Conservation (phyloP, 2,113 vertebrate species). For the Rhipidura dahli region DNA sequence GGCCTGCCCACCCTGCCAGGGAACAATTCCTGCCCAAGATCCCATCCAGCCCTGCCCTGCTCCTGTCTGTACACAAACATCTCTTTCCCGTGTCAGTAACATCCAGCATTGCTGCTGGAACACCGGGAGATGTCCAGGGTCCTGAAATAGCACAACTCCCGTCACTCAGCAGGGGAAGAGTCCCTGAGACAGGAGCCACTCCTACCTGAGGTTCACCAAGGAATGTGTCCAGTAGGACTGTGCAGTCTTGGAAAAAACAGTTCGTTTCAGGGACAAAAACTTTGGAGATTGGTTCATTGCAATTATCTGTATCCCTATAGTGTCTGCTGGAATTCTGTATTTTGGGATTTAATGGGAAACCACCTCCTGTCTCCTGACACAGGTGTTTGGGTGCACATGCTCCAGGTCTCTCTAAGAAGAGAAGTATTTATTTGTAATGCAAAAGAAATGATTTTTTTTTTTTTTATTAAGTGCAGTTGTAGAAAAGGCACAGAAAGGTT, state of each 20-base stretch:
- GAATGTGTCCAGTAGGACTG: background rate
- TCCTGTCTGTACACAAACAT: fast-evolving
- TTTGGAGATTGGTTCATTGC: background rate
- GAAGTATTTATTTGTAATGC: background rate
- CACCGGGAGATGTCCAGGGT: background rate
- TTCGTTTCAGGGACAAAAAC: background rate
- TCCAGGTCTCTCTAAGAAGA: background rate
- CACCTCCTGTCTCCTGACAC: background rate
- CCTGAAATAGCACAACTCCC: background rate
- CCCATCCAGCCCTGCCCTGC: no score
- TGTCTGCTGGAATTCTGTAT: background rate
- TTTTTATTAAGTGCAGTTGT: background rate
- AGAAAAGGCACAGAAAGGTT: background rate
- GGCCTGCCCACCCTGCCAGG: background rate
- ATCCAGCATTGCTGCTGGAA: fast-evolving
- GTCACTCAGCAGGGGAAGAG: background rate
- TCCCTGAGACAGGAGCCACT: background rate
- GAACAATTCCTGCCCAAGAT: background rate
- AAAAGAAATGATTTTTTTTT: background rate
- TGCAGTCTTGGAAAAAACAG: background rate
- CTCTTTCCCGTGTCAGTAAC: fast-evolving
- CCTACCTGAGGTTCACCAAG: background rate
- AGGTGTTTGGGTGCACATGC: fast-evolving
- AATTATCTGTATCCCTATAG: background rate
- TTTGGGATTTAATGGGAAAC: background rate